phyloP scores from a whole-genome alignment of 1,140 invertebrate species.

The Papilio xuthus region DNA sequence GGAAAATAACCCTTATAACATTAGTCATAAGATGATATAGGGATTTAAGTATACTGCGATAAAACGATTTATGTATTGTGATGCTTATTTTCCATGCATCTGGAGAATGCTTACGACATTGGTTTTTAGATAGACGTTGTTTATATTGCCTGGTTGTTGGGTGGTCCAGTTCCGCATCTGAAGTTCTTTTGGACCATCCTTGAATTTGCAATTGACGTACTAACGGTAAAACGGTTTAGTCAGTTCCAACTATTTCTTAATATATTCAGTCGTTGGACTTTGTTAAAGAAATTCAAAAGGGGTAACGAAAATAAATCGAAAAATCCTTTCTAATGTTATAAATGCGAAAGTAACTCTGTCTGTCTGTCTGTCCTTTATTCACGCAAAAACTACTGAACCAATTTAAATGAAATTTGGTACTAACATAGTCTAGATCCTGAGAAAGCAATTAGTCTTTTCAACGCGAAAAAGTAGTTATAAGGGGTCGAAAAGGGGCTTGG shows the following conservation, averaged over 20 bases:
- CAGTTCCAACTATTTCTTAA: background rate
- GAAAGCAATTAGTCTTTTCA: too few relatives aligned
- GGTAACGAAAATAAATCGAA: too few relatives aligned
- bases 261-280: background rate
- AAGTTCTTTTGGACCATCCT: background rate
- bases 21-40: background rate
- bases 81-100: slow-evolving; percentile 9
- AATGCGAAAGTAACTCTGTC: too few relatives aligned
- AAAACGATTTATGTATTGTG: background rate
- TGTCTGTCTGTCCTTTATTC: too few relatives aligned
- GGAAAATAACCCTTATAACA: background rate
- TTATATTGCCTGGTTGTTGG: slow-evolving; percentile 12
- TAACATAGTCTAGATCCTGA: too few relatives aligned
- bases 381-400: too few relatives aligned
- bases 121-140: slow-evolving; percentile 14
- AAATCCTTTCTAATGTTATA: too few relatives aligned
- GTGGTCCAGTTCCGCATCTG: background rate
- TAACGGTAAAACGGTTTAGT: background rate
- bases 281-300: too few relatives aligned
- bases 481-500: too few relatives aligned
- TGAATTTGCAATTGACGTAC: background rate
- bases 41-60: background rate
- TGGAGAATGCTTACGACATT: slow-evolving; percentile 10
- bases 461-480: too few relatives aligned
- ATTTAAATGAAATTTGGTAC: too few relatives aligned